These are phyloP conservation scores for Synanthedon andrenaeformis DNA, from an alignment of 2,888 invertebrate species.

Conservation along the genomic window DNA sequence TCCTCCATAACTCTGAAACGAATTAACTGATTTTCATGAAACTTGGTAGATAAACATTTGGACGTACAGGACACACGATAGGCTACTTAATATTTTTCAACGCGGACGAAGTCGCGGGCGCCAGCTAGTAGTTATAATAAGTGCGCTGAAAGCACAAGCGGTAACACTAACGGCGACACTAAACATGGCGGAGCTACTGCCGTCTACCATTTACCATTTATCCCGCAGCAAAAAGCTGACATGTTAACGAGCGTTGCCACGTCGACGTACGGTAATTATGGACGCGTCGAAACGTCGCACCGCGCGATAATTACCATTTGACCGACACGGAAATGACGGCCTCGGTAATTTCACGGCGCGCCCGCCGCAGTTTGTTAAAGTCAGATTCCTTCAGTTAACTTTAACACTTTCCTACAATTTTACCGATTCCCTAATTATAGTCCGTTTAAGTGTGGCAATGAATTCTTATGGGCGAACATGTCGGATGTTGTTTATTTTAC, in stretches of 20 bases:
- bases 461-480: no score
- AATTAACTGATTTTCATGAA: no score
- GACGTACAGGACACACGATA: no score
- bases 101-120: no score
- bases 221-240: constrained; percentile 4
- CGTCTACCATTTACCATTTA: not conserved
- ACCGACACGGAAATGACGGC: constrained; percentile 5
- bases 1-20: no score
- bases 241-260: constrained; percentile 5
- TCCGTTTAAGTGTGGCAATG: no score
- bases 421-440: not conserved
- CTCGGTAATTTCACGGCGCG: not conserved
- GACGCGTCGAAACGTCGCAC: constrained; percentile 7
- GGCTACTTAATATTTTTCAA: no score
- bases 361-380: not conserved
- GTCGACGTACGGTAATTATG: constrained; percentile 5
- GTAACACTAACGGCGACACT: not conserved
- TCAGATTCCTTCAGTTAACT: not conserved
- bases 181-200: not conserved
- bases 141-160: not conserved
- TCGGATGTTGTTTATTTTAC: no score
- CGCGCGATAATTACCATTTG: constrained; percentile 1
- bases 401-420: not conserved
- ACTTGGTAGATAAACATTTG: no score
- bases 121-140: no score